A percentile compares a stretch with the other conserved stretches of the same genome.
phyloP scores from a whole-genome alignment of 2,888 invertebrate species.

The Amblyjoppa fuscipennis region DNA sequence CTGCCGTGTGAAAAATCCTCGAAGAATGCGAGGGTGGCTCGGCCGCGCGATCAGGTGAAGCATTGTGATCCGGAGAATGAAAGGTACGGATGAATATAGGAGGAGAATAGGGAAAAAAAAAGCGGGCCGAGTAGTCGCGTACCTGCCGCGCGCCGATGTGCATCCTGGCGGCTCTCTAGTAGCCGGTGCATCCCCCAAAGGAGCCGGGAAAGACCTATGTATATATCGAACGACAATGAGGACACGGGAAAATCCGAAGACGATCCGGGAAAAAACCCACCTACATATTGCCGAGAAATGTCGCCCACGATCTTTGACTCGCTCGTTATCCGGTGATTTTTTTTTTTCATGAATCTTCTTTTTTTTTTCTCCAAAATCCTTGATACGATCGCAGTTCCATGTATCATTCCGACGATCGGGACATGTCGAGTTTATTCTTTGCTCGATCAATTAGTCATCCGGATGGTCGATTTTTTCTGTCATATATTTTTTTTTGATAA shows the following conservation, averaged over 20 bases:
- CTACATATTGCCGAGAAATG: not conserved
- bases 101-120: conserved; percentile 72
- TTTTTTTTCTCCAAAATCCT: conserved; percentile 10
- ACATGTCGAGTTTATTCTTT: not conserved
- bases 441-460: conserved; percentile 10
- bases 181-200: conserved; percentile 43
- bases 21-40: conserved; percentile 81
- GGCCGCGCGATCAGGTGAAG: conserved; percentile 79
- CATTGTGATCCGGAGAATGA: conserved; percentile 79
- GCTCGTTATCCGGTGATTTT: conserved; percentile 30
- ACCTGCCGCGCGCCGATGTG: conserved; percentile 60
- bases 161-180: conserved; percentile 35
- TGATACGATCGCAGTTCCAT: conserved; percentile 2
- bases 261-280: not conserved
- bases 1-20: conserved; percentile 79
- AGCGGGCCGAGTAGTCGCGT: conserved; percentile 74
- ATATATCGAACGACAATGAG: conserved; percentile 11
- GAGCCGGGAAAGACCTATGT: conserved; percentile 23
- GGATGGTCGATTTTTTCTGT: not conserved
- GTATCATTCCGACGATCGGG: conserved; percentile 9
- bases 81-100: conserved; percentile 69
- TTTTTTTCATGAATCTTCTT: conserved; percentile 35
- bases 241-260: conserved; percentile 23
- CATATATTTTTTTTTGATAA: not conserved
- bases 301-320: conserved; percentile 20